A percentile compares a stretch with the other conserved stretches of the same genome.
These are phyloP conservation scores for Accipiter cooperii DNA, from an alignment of 2,113 vertebrate genomes.

Conservation along the genomic window DNA sequence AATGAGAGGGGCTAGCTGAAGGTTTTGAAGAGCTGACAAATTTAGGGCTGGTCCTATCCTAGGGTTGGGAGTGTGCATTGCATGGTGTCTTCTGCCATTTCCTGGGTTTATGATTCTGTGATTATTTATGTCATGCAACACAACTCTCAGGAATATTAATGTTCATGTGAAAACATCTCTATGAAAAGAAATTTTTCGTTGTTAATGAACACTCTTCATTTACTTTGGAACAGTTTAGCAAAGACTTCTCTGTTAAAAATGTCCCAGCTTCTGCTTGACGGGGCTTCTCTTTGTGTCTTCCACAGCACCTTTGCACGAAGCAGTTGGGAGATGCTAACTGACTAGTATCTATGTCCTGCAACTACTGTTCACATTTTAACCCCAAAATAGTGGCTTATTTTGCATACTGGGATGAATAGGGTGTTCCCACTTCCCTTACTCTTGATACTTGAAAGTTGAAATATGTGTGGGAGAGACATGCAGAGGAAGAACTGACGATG, in stretches of 20 bases:
- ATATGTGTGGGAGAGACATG: background rate
- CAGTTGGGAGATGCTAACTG: background rate
- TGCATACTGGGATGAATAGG: background rate
- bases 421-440: background rate
- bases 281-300: background rate
- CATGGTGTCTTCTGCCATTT: background rate
- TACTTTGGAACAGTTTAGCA: background rate
- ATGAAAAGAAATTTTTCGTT: background rate
- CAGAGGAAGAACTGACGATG: background rate
- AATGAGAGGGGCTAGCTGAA: background rate
- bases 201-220: background rate
- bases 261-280: background rate
- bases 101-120: background rate
- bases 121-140: background rate
- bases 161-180: background rate
- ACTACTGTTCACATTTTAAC: background rate
- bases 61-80: background rate
- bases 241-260: background rate
- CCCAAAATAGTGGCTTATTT: background rate
- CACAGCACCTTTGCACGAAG: background rate
- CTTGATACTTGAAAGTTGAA: background rate
- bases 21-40: background rate
- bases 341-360: background rate
- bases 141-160: background rate
- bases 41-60: background rate